Conservation (phyloP, 2,888 invertebrate genomes). For the Nyleta sp. region DNA sequence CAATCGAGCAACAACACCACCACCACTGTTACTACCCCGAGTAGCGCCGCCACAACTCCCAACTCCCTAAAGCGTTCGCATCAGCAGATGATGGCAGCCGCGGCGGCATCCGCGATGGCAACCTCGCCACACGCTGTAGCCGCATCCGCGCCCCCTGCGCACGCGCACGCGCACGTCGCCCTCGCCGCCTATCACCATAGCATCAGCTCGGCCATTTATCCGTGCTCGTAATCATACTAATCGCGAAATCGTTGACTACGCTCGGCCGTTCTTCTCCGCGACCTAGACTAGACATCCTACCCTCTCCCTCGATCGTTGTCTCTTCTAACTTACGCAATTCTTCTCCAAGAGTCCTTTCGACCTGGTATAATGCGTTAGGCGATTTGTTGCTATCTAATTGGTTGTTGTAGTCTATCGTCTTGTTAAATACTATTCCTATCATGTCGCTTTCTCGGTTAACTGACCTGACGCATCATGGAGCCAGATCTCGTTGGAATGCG, state of each 20-base stretch:
- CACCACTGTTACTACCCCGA: constrained; percentile 79
- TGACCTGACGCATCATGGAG: no score
- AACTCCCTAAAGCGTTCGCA: constrained; percentile 83
- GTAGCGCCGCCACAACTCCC: constrained; percentile 83
- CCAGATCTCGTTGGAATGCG: no score
- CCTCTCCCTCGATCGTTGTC: no score
- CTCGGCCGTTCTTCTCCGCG: constrained; percentile 61
- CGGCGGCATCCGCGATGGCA: constrained; percentile 82
- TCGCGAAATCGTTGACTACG: constrained; percentile 58
- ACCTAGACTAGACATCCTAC: no score
- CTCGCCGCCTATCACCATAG: constrained; percentile 88
- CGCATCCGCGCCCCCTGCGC: constrained; percentile 86
- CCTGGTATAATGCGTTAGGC: no score
- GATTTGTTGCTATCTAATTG: no score
- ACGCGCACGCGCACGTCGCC: constrained; percentile 86
- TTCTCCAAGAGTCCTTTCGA: no score
- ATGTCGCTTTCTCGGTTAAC: no score
- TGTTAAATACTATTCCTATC: no score
- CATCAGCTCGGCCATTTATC: constrained; percentile 91
- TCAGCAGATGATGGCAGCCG: constrained; percentile 83
- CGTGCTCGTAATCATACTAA: constrained; percentile 88
- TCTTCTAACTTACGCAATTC: no score
- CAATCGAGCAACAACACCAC: constrained; percentile 76
- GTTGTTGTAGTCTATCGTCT: no score
- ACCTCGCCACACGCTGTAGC: constrained; percentile 85